These are phyloP conservation scores for Stictocephala bisonia DNA, from an alignment of 2,888 invertebrate genomes.

Conservation along the genomic window DNA sequence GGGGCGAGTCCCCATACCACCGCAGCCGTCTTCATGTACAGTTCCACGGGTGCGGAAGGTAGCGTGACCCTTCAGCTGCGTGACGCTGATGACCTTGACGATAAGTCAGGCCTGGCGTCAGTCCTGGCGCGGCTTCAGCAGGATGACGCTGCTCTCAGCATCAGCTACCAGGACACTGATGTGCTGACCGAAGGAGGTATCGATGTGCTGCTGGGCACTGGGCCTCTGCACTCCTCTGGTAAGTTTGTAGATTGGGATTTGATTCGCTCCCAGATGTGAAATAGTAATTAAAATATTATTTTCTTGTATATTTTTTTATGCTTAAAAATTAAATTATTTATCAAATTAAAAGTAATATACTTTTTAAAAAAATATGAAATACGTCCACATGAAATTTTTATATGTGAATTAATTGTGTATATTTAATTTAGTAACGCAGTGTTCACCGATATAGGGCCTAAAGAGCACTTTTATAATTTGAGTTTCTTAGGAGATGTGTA, in stretches of 20 bases:
- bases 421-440: too few species aligned
- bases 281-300: too few species aligned
- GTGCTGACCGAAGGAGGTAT: slow-evolving; percentile 72
- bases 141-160: slow-evolving; percentile 76
- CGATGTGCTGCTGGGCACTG: slow-evolving; percentile 71
- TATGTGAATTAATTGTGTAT: too few species aligned
- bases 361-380: too few species aligned
- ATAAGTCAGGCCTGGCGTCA: slow-evolving; percentile 61
- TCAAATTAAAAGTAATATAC: too few species aligned
- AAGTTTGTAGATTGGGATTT: slow-evolving; percentile 15
- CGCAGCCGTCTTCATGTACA: slow-evolving; percentile 75
- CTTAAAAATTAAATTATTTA: too few species aligned
- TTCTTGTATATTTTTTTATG: too few species aligned
- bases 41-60: slow-evolving; percentile 72
- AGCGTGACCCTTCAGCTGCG: slow-evolving; percentile 73
- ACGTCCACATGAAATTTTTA: too few species aligned
- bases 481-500: too few species aligned
- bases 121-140: slow-evolving; percentile 67
- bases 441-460: too few species aligned
- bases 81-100: slow-evolving; percentile 68
- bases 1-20: slow-evolving; percentile 56
- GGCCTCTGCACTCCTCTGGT: slow-evolving; percentile 63
- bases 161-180: slow-evolving; percentile 81
- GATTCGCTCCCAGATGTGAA: too few species aligned
- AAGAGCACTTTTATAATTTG: too few species aligned